Evolutionary conservation across 2,113 vertebrate species (phyloP).

Genomic region (Bubo bubo): DNA sequence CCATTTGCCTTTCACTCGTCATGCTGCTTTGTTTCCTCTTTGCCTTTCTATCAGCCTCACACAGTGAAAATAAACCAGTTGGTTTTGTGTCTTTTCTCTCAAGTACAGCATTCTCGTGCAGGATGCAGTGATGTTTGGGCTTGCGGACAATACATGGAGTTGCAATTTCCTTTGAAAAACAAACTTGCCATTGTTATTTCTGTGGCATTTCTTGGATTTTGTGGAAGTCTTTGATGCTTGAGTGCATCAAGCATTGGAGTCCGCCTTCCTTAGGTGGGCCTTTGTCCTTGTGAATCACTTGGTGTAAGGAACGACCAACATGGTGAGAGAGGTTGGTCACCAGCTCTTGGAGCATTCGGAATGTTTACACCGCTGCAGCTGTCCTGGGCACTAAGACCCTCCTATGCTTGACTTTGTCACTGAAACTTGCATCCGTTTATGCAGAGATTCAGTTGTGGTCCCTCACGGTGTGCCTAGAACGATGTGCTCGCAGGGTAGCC

Average conservation of each 20-base stretch:
- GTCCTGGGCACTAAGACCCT: background rate
- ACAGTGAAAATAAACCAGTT: background rate
- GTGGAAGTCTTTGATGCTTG: slow-evolving; percentile 35
- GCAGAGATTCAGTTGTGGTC: background rate
- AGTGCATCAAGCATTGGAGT: background rate
- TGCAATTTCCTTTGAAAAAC: slow-evolving; percentile 45
- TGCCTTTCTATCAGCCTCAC: background rate
- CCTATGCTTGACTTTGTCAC: background rate
- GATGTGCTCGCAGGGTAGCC: background rate
- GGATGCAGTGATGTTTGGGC: background rate
- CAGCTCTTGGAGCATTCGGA: background rate
- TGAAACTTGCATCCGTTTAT: background rate
- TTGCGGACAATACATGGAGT: background rate
- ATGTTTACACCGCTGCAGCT: background rate
- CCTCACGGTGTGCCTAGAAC: background rate
- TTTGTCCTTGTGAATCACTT: background rate
- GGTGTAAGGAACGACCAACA: fast-evolving
- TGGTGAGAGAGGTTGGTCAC: background rate
- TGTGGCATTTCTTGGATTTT: slow-evolving; percentile 2
- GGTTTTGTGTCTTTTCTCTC: background rate
- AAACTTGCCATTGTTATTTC: background rate
- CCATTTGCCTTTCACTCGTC: background rate
- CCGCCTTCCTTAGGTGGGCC: background rate
- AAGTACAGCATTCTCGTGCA: fast-evolving
- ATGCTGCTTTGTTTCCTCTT: background rate